Percentiles rank a stretch among this genome's conserved stretches.
phyloP scores from a whole-genome alignment of 2,797 vertebrate genomes.

The Helostoma temminkii region DNA sequence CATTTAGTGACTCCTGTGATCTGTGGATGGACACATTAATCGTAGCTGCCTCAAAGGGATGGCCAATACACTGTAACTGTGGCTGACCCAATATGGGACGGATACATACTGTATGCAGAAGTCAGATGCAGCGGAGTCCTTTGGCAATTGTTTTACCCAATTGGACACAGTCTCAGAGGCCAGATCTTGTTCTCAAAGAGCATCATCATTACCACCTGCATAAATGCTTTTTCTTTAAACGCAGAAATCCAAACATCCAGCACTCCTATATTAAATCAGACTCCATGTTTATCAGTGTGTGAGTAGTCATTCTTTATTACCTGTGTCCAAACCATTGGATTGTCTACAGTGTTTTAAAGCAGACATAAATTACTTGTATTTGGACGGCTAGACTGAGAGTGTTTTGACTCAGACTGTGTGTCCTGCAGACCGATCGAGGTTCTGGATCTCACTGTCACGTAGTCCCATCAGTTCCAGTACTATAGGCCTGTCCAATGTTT shows the following conservation, averaged over 20 bases:
- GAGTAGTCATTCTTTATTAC: slow-evolving; percentile 29
- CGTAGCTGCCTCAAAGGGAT: slow-evolving; percentile 66
- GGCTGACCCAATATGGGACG: slow-evolving; percentile 43
- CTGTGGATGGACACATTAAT: slow-evolving; percentile 47
- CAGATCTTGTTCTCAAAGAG: slow-evolving; percentile 10
- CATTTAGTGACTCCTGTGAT: slow-evolving; percentile 23
- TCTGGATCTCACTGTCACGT: slow-evolving; percentile 67
- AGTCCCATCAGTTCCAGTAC: slow-evolving; percentile 64
- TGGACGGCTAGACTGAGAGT: slow-evolving; percentile 66
- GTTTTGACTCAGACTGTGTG: slow-evolving; percentile 28
- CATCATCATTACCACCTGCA: slow-evolving; percentile 24
- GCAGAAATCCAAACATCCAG: slow-evolving; percentile 24
- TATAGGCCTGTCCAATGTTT: slow-evolving; percentile 57
- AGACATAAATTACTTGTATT: slow-evolving; percentile 56
- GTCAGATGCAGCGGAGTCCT: slow-evolving; percentile 22
- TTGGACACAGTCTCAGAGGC: slow-evolving; percentile 28
- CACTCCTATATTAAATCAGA: slow-evolving; percentile 22
- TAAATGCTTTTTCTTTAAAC: slow-evolving; percentile 27
- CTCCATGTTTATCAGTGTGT: slow-evolving; percentile 24
- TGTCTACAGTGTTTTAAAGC: slow-evolving; percentile 70
- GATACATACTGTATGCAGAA: slow-evolving; percentile 27
- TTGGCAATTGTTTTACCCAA: slow-evolving; percentile 37
- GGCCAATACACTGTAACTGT: slow-evolving; percentile 29
- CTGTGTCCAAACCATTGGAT: slow-evolving; percentile 53
- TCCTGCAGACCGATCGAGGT: slow-evolving; percentile 24